Base-by-base conservation (phyloP, 2,113 vertebrate species). In the Pedionomus torquatus region DNA sequence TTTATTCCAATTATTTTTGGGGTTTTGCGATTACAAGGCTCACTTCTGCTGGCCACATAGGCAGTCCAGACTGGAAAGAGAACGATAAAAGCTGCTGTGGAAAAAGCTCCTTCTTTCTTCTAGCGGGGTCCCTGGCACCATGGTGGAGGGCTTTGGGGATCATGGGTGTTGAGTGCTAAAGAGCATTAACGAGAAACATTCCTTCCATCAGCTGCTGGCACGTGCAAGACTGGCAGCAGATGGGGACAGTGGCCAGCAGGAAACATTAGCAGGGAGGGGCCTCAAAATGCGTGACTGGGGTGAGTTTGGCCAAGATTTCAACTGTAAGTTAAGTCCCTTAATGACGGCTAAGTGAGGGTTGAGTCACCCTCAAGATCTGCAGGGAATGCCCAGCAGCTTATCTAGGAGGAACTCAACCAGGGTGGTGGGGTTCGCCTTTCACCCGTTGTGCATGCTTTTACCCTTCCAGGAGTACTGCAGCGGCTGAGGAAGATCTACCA, bases 401-500 rank as follows among this genome's bases (percentile, higher is more conserved):
- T 68, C 54, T 54, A 70, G 41, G 39, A 58, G 5, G 68, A 68
- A 23, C 51, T 68, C n/a, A 15, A 1, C 25, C 46, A 12, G 25
- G 17, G 13, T 21, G 17, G 3, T 25, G 69, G 31, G 43, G 39
- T 51, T 94, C 64, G 31, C 20, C 30, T 76, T 60, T 91, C 87
- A 89, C 57, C 17, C 25, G 0, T 16, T 16, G 17, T 8, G 1
- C 18, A 2, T 26, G 12, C 31, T 91, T 94, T 69, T 57, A 11
- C 2, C 44, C 60, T 25, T 9, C 26, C 74, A 96, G 99, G 91
- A 90, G 98, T 98, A 35, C 82, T 99, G 46, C 98, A 99, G 98
- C 98, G 98, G 87, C 98, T 99, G 89, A 98, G 99, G 71, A 99
- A 99, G 97, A 99, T 99, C 97, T 99, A 99, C 97, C 99, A 99